Base-by-base conservation (phyloP, 2,113 vertebrate species). In the Orthochromis malagaraziensis region DNA sequence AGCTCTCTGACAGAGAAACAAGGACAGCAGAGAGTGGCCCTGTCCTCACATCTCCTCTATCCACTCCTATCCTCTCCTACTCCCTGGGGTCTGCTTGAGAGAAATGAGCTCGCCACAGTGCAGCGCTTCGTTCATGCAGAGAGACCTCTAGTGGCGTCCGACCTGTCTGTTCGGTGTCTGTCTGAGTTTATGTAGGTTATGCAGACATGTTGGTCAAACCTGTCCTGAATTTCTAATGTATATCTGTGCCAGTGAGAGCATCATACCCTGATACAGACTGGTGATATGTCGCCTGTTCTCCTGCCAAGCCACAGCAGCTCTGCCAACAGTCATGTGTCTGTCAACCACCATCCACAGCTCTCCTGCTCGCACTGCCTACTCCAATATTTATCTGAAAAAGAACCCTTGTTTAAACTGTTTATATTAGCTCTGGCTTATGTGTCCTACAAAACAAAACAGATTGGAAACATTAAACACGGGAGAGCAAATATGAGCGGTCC, bases 321-420 rank as follows among this genome's bases (percentile, higher is more conserved):
- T 88, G 87, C 91, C 92, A 95, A 29, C 81, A 70, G 83, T 80
- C 77, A 58, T 65, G 70, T 38, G 85, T 88, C 91, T 81, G 82
- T 91, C 90, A 87, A 83, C 33, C 70, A 54, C 26, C 88, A 81
- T 81, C 83, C 84, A 89, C 42, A 82, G 13, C 57, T 60, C 21
- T 29, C 21, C 83, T 55, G 51, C 73, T 29, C 55, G 2, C 42
- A 26, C 70, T 81, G 68, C 82, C 87, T 75, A 4, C 60, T 89
- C 85, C 70, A 84, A 81, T 87, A 88, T 90, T 88, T 82, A 87
- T 84, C 60, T 54, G 51, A 49, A 49, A 87, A 54, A 14, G 55
- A 79, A 81, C 81, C n/a, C 33, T 10, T 57, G 55, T 45, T 51
- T 31, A 40, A 60, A 42, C 65, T 29, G 45, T 77, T 51, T 33